Evolutionary conservation across 2,888 invertebrate species (phyloP).

Genomic region (Phorcus lineatus): DNA sequence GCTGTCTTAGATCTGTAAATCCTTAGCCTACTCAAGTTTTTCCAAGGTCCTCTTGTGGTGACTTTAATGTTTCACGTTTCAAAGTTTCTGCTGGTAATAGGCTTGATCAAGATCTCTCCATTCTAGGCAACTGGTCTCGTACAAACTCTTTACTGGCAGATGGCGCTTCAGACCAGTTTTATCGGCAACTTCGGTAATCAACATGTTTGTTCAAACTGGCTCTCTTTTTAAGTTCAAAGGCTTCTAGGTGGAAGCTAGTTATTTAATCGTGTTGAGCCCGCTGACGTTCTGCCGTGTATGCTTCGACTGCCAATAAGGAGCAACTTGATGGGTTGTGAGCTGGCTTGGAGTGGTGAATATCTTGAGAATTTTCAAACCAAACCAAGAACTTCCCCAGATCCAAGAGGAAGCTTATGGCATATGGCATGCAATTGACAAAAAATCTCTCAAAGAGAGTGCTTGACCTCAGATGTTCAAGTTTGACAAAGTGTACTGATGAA

Average conservation of each 20-base stretch:
- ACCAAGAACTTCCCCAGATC: too few relatives aligned
- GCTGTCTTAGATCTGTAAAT: not conserved
- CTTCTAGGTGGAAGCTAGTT: not conserved
- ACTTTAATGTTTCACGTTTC: conserved; percentile 4
- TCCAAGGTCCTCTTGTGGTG: not conserved
- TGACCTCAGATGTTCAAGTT: too few relatives aligned
- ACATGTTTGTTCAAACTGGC: conserved; percentile 13
- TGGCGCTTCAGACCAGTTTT: not conserved
- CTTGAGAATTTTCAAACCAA: too few relatives aligned
- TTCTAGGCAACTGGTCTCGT: not conserved
- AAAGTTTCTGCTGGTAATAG: not conserved
- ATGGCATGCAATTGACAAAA: too few relatives aligned
- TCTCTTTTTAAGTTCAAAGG: not conserved
- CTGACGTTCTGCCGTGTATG: too few relatives aligned
- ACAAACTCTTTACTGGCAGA: not conserved
- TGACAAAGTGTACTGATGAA: too few relatives aligned
- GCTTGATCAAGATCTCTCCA: not conserved
- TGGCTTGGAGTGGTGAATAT: too few relatives aligned
- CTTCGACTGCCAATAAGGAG: too few relatives aligned
- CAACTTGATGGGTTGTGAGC: too few relatives aligned
- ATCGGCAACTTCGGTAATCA: not conserved
- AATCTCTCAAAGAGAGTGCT: too few relatives aligned
- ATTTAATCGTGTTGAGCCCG: not conserved
- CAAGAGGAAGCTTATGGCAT: too few relatives aligned
- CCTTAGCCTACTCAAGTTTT: not conserved